phyloP scores from a whole-genome alignment of 1,140 invertebrate species.

The Teleogryllus occipitalis region DNA sequence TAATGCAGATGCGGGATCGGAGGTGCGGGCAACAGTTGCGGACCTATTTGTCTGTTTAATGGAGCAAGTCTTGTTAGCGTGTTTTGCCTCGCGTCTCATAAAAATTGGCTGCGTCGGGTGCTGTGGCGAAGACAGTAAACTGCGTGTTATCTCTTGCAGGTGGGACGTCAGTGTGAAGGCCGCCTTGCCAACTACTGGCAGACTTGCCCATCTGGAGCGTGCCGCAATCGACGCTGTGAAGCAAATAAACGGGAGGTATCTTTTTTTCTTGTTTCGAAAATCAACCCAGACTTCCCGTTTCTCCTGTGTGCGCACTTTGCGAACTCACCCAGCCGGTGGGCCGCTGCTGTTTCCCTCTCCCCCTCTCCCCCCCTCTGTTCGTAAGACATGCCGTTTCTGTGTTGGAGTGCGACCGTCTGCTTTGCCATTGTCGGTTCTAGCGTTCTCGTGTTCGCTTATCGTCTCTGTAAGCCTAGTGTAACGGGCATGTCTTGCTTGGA shows the following conservation, averaged over 20 bases:
- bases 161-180: background rate
- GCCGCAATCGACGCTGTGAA: background rate
- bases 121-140: background rate
- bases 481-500: too few relatives aligned
- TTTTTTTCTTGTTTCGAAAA: background rate
- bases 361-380: too few relatives aligned
- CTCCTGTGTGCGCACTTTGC: too few relatives aligned
- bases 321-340: too few relatives aligned
- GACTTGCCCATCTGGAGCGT: background rate
- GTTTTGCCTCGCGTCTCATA: background rate
- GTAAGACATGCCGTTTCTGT: too few relatives aligned
- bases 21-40: background rate
- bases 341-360: too few relatives aligned
- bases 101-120: background rate
- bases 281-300: too few relatives aligned
- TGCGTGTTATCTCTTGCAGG: background rate
- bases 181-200: background rate
- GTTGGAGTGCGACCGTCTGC: too few relatives aligned
- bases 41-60: conserved; percentile 1
- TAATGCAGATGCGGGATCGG: background rate
- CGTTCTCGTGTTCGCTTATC: too few relatives aligned
- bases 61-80: background rate
- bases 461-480: too few relatives aligned
- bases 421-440: too few relatives aligned
- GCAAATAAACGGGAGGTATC: background rate